Evolutionary conservation across 2,888 invertebrate genomes (phyloP), one percentile per base, ranked within the genome.

Genomic region (Athetis lepigone): DNA sequence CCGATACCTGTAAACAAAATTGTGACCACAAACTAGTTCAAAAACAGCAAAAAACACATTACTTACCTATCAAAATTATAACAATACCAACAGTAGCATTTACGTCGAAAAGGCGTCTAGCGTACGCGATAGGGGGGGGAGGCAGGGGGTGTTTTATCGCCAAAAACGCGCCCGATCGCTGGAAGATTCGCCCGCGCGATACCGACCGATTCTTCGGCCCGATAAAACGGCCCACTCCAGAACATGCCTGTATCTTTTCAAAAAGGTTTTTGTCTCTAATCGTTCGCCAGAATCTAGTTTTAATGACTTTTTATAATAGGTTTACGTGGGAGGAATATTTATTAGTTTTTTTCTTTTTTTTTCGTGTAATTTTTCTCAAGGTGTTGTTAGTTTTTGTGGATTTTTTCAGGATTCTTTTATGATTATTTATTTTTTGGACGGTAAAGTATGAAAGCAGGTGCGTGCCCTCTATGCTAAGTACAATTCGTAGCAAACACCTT

Each of bases 161-260:
- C 87, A 81, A 86, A 91, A 90, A 89, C 80, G 85, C 86, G 83
- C 84, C 85, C 82, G 89, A 90, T 90, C 86, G 88, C 85, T 74
- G 73, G 70, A 78, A 79, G 85, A 85, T 85, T 85, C 86, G 84
- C 85, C 81, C 81, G 78, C 70, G 84, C 81, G 88, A 88, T 88
- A 88, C 69, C 75, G 72, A 76, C 63, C 79, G 87, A 90, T 90
- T 77, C 85, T 79, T 80, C 80, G 85, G 61, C 80, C 81, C 83
- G 89, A 90, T 89, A 85, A 80, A 69, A 60, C n/a, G 72, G 75
- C 80, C 79, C 81, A 80, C 81, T 81, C 79, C 81, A 85, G 82
- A 84, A 81, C 85, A 87, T 84, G 88, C 83, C 87, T 86, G 86
- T 90, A 90, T 91, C 91, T 89, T 88, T 88, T 85, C 84, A 90